Evolutionary conservation across 1,140 invertebrate species (phyloP).

Genomic region (Neodiprion virginianus): DNA sequence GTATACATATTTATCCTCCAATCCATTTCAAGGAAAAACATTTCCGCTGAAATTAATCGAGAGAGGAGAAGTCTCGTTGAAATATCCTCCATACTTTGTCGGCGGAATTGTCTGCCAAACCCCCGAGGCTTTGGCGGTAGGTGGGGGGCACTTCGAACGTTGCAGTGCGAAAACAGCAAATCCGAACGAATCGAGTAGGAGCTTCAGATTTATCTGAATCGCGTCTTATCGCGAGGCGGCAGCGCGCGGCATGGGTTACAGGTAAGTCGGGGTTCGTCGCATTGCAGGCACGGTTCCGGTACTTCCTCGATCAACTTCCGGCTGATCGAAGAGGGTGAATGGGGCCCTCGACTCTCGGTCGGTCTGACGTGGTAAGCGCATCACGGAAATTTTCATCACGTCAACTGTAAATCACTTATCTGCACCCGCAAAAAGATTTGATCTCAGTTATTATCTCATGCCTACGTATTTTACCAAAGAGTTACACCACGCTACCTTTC

Average conservation of each 20-base stretch:
- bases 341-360: too few species aligned
- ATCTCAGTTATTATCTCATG: neutral
- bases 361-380: too few species aligned
- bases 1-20: neutral
- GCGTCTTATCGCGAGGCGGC: conserved; percentile 2
- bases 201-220: conserved; percentile 5
- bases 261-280: neutral
- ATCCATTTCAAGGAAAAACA: neutral
- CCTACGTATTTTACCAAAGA: neutral
- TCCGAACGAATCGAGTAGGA: neutral
- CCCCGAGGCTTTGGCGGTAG: neutral
- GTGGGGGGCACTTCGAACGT: neutral
- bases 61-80: neutral
- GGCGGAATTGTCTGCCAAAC: neutral
- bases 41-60: neutral
- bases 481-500: neutral
- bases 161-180: neutral
- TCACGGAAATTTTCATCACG: too few species aligned
- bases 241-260: neutral
- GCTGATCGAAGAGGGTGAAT: neutral
- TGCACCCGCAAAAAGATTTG: neutral
- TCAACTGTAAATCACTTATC: neutral
- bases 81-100: conserved; percentile 1
- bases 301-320: neutral
- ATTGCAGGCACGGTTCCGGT: neutral